Evolutionary conservation across 2,113 vertebrate genomes (phyloP), one percentile per base, ranked within the genome.

Genomic region (Catharus bicknelli): DNA sequence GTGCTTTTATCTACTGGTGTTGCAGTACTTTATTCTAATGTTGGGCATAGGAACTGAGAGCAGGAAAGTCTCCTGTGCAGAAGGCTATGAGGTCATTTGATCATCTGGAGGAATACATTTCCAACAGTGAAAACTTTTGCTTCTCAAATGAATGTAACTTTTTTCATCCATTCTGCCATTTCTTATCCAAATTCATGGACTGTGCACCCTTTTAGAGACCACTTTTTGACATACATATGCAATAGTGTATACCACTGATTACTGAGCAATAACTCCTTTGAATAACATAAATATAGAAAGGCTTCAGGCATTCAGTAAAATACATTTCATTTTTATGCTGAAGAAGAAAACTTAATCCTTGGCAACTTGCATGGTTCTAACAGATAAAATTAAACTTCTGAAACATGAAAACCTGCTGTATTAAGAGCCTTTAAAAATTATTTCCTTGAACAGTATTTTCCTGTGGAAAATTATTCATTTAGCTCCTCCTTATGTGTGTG

Each of bases 311-410:
- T 81, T 94, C 68, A 59, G 51, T 81, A 58, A 90, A 90, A 90
- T 66, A 30, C 9, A 63, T 77, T 91, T 76, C 40, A 42, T 80
- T 76, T 76, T 91, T 95, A 51, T 85, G 57, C 42, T 78, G 62
- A 80, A 88, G 86, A 34, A 74, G 82, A 85, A 40, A 93, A 81
- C 78, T 88, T 85, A 95, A 91, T 88, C 76, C 55, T 88, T 88
- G 59, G 21, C 48, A 86, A 86, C 72, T 67, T 92, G 36, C 51
- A 66, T 77, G 66, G 34, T 58, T 83, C 45, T 87, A 75, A 73
- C 38, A 89, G 76, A 95, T 86, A 84, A 95, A 93, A 90, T 88
- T 89, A 96, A 93, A 90, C 86, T 89, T 63, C 58, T 88, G 90
- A 23, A 76, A 79, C 34, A 23, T 86, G 66, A 67, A 92, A 89